Base-by-base conservation (phyloP, 2,113 vertebrate genomes). In the Typhlomys cinereus region DNA sequence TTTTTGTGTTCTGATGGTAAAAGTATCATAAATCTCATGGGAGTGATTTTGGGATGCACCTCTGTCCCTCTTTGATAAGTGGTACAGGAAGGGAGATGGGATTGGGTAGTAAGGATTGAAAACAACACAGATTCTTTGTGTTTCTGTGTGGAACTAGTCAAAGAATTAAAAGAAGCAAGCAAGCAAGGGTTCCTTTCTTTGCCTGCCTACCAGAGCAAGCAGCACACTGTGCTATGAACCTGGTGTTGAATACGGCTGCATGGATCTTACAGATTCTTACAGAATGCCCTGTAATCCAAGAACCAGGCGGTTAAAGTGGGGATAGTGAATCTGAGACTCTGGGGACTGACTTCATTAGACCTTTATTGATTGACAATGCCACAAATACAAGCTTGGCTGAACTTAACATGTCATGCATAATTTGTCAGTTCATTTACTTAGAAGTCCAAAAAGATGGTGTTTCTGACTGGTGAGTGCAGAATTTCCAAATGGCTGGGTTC, bases 1-100 rank as follows among this genome's bases (percentile, higher is more conserved):
- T 70, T 80, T n/a, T 91, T 87, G 73, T 85, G 92, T 17, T 54
- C 70, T 23, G 23, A 80, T 87, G 78, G n/a, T 71, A 59, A 84
- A 84, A 76, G 36, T 81, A 48, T 90, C n/a, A 50, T 5, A 41
- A 2, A 36, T 80, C 61, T 76, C 39, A 90, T n/a, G 0, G 27
- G 50, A 62, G 66, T 62, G 52, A 52, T 84, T 88, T 71, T n/a
- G 48, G 15, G 59, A 57, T 34, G 21, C 57, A 39, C 29, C 23
- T 50, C 39, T 73, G 66, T 44, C 18, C 12, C 69, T 69, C 18
- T 80, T 73, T 83, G n/a, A n/a, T n/a, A n/a, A n/a, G n/a, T n/a
- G n/a, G n/a, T n/a, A n/a, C n/a, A n/a, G n/a, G n/a, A n/a, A n/a
- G n/a, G n/a, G n/a, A n/a, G n/a, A n/a, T n/a, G n/a, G n/a, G n/a